These are phyloP conservation scores for Dasyurus viverrinus DNA, from an alignment of 2,113 vertebrate genomes.

Conservation along the genomic window DNA sequence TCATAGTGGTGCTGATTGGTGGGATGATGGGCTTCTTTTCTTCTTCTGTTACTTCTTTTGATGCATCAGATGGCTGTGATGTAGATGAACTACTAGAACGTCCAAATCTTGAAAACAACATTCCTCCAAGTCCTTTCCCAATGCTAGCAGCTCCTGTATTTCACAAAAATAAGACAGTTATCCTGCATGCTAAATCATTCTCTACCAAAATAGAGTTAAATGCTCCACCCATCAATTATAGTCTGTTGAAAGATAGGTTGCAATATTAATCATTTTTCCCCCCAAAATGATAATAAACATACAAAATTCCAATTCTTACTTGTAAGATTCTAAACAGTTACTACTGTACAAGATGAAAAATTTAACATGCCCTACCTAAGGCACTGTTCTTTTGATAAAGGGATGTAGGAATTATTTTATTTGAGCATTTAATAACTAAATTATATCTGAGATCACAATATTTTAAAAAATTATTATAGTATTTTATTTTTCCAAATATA, in stretches of 20 bases:
- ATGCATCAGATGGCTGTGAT: slow-evolving; percentile 83
- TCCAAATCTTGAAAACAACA: slow-evolving; percentile 96
- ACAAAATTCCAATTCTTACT: slow-evolving; percentile 45
- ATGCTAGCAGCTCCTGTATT: slow-evolving; percentile 95
- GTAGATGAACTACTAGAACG: slow-evolving; percentile 89
- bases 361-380: not conserved
- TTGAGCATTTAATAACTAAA: slow-evolving; percentile 22
- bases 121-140: slow-evolving; percentile 97
- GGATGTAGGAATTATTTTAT: slow-evolving; percentile 43
- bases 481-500: no score
- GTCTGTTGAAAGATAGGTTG: slow-evolving; percentile 10
- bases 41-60: slow-evolving; percentile 88
- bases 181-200: slow-evolving; percentile 29
- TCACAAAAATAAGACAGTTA: slow-evolving; percentile 39
- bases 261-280: slow-evolving; percentile 57
- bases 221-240: slow-evolving; percentile 41
- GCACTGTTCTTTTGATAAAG: slow-evolving; percentile 13
- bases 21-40: slow-evolving; percentile 85
- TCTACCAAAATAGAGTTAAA: slow-evolving; percentile 3
- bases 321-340: slow-evolving; percentile 48
- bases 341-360: slow-evolving; percentile 33
- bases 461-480: not conserved
- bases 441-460: slow-evolving; percentile 40
- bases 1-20: slow-evolving; percentile 75
- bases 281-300: slow-evolving; percentile 59